phyloP scores from a whole-genome alignment of 2,797 vertebrate genomes.

The Acomys russatus region DNA sequence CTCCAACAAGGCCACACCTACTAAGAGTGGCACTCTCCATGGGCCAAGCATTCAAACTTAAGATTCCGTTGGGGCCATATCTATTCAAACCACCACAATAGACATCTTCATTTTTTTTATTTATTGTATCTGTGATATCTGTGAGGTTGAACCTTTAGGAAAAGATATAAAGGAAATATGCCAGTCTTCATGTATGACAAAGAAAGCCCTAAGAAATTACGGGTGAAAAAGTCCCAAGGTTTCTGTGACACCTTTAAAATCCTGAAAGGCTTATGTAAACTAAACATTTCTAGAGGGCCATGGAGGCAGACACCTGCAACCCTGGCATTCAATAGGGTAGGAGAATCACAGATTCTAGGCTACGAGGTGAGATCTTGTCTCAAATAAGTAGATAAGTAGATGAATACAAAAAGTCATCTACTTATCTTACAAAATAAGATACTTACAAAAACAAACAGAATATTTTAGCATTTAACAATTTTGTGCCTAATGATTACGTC shows the following conservation, averaged over 20 bases:
- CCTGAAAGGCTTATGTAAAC: not conserved
- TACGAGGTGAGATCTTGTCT: not conserved
- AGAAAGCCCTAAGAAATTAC: conserved; percentile 10
- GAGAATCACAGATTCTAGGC: not conserved
- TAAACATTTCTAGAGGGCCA: not conserved
- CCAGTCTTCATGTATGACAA: not conserved
- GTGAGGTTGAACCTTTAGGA: not conserved
- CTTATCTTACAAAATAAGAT: too few species aligned
- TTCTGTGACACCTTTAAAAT: not conserved
- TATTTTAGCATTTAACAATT: not conserved
- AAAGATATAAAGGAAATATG: not conserved
- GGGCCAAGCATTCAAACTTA: too few species aligned
- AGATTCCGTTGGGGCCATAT: too few species aligned
- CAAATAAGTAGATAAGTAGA: not conserved
- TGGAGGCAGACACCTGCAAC: not conserved
- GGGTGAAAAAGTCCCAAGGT: not conserved
- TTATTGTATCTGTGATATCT: not conserved
- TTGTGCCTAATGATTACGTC: not conserved
- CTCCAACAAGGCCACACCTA: too few species aligned
- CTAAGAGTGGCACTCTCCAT: too few species aligned
- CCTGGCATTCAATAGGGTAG: not conserved
- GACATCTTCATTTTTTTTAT: conserved; percentile 9
- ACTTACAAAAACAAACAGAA: not conserved
- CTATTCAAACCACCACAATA: too few species aligned
- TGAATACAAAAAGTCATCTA: too few species aligned